Percentiles rank a stretch among this genome's conserved stretches.
These are phyloP conservation scores for Hipposideros larvatus DNA, from an alignment of 2,797 vertebrate genomes.

Conservation along the genomic window DNA sequence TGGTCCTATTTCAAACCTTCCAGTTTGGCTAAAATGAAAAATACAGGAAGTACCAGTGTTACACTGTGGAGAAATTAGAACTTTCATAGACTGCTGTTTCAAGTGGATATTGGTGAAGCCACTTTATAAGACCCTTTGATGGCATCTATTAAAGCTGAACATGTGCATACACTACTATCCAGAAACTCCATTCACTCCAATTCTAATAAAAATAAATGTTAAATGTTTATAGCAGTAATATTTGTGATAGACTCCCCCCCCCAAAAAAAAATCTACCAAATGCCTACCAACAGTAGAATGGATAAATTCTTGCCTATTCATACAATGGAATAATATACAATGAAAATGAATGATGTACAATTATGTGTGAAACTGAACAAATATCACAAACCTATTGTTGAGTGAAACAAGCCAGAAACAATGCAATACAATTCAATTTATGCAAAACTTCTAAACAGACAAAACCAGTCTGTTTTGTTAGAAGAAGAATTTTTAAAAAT, in stretches of 20 bases:
- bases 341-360: background rate
- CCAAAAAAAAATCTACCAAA: background rate
- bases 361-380: background rate
- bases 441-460: background rate
- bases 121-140: background rate
- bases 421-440: background rate
- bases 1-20: background rate
- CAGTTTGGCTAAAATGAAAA: background rate
- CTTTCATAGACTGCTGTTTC: background rate
- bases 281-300: background rate
- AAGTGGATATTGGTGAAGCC: background rate
- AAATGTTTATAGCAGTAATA: background rate
- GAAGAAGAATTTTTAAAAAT: slow-evolving; percentile 21
- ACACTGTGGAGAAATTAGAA: background rate
- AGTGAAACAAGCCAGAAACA: background rate
- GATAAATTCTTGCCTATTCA: background rate
- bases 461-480: background rate
- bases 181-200: background rate
- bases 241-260: background rate
- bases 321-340: background rate
- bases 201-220: background rate
- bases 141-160: background rate
- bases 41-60: background rate
- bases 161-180: background rate
- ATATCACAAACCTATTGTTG: background rate